phyloP scores from a whole-genome alignment of 1,140 invertebrate genomes.

The Branchinecta lynchi region DNA sequence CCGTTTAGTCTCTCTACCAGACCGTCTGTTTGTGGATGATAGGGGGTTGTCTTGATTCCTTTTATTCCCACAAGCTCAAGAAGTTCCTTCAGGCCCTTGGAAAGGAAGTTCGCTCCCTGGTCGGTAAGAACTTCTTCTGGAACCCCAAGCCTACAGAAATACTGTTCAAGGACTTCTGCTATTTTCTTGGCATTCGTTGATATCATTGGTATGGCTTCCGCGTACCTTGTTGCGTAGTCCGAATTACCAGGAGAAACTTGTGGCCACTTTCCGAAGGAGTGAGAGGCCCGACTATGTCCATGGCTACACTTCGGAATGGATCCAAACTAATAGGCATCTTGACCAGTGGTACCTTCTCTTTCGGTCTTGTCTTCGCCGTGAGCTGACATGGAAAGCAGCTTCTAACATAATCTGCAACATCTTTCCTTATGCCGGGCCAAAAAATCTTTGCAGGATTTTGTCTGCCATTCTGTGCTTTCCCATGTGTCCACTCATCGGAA shows the following conservation, averaged over 20 bases:
- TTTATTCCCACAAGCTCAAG: constrained; percentile 20
- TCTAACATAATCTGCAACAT: constrained; percentile 21
- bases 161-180: constrained; percentile 24
- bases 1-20: constrained; percentile 25
- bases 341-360: constrained; percentile 13
- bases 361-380: constrained; percentile 12
- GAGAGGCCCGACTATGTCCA: constrained; percentile 24
- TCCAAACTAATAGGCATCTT: neutral
- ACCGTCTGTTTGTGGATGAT: constrained; percentile 22
- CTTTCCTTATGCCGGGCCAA: constrained; percentile 22
- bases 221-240: constrained; percentile 28
- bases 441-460: constrained; percentile 17
- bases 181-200: constrained; percentile 26
- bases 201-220: constrained; percentile 23
- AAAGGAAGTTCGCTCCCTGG: constrained; percentile 22
- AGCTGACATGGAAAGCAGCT: constrained; percentile 23
- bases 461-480: constrained; percentile 19
- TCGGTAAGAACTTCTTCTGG: constrained; percentile 28
- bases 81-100: constrained; percentile 18
- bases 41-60: constrained; percentile 22
- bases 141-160: constrained; percentile 26
- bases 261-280: constrained; percentile 18
- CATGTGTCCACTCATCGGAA: constrained; percentile 17
- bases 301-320: constrained; percentile 17
- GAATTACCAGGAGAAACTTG: constrained; percentile 26